Percentiles rank a stretch among this genome's conserved stretches.
These are phyloP conservation scores for Papilio machaon DNA, from an alignment of 1,140 invertebrate species.

Conservation along the genomic window DNA sequence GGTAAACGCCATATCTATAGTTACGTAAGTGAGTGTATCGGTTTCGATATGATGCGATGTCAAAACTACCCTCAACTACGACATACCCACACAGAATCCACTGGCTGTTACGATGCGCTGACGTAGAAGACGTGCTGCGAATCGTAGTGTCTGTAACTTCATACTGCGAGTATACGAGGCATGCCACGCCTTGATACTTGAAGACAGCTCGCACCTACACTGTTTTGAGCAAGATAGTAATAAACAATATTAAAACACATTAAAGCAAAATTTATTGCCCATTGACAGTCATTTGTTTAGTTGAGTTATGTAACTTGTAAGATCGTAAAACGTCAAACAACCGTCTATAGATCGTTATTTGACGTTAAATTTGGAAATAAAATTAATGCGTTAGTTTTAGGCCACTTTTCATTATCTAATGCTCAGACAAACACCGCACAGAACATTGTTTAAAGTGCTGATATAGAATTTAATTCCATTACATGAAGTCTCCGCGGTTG, in stretches of 20 bases:
- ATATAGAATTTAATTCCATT: constrained; percentile 59
- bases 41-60: constrained; percentile 8
- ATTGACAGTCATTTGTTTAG: constrained; percentile 33
- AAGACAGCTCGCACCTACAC: constrained; percentile 33
- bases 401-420: constrained; percentile 25
- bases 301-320: constrained; percentile 23
- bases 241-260: constrained; percentile 33
- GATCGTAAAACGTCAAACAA: constrained; percentile 24
- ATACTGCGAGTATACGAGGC: neutral
- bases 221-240: constrained; percentile 29
- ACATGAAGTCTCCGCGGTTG: constrained; percentile 41
- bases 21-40: neutral
- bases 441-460: constrained; percentile 42
- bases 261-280: constrained; percentile 28
- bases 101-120: constrained; percentile 19
- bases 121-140: constrained; percentile 15
- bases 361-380: neutral
- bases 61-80: constrained; percentile 29
- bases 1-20: neutral
- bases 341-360: neutral
- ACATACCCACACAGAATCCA: constrained; percentile 21
- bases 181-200: constrained; percentile 22
- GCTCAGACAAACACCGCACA: constrained; percentile 5
- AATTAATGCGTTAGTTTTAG: neutral
- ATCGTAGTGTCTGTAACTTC: constrained; percentile 6